A percentile compares a stretch with the other conserved stretches of the same genome.
These are phyloP conservation scores for Kryptopterus vitreolus DNA, from an alignment of 2,797 vertebrate species.

Conservation along the genomic window DNA sequence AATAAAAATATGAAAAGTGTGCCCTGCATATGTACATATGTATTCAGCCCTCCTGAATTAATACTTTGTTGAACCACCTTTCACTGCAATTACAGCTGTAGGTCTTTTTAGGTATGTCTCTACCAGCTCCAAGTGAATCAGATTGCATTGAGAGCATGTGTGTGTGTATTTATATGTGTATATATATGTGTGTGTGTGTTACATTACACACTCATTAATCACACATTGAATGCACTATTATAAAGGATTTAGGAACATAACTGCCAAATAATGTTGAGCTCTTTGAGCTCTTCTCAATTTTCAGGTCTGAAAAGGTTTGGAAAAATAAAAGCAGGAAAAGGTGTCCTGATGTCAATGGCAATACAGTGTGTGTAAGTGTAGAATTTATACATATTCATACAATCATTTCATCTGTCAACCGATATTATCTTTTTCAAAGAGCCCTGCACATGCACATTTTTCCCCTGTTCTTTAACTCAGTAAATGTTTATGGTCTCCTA, in stretches of 20 bases:
- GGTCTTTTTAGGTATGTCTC: too few relatives aligned
- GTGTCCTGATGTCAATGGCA: conserved; percentile 7
- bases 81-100: too few relatives aligned
- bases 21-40: too few relatives aligned
- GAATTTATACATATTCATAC: not conserved
- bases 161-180: too few relatives aligned
- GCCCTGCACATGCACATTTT: too few relatives aligned
- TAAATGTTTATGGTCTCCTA: not conserved
- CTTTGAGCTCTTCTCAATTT: not conserved
- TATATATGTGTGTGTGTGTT: not conserved
- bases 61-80: too few relatives aligned
- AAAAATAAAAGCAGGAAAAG: conserved; percentile 14
- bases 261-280: too few relatives aligned
- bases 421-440: not conserved
- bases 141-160: too few relatives aligned
- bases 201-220: not conserved
- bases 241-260: not conserved
- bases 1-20: too few relatives aligned
- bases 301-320: conserved; percentile 19
- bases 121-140: too few relatives aligned
- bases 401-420: not conserved
- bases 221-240: not conserved
- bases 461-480: not conserved
- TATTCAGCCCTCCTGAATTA: too few relatives aligned
- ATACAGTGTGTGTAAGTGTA: conserved; percentile 22